phyloP scores from a whole-genome alignment of 2,113 vertebrate species.

The Grammomys surdaster region DNA sequence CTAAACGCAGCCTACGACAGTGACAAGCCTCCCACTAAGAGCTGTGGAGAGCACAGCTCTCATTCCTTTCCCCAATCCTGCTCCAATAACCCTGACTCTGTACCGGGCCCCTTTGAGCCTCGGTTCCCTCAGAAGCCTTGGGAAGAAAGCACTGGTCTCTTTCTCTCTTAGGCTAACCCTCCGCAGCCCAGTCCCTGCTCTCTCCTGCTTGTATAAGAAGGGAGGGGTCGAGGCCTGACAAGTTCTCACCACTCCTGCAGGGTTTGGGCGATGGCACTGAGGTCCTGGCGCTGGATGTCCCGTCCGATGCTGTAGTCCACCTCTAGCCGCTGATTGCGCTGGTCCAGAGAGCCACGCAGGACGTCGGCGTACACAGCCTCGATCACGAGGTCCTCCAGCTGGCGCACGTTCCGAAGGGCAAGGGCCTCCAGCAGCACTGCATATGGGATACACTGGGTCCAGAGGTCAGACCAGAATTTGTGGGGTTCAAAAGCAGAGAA shows the following conservation, averaged over 20 bases:
- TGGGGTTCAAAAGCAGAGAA: background rate
- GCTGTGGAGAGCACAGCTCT: background rate
- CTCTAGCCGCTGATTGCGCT: constrained; percentile 89
- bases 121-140: background rate
- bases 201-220: fast-evolving
- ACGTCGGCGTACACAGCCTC: constrained; percentile 89
- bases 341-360: constrained; percentile 89
- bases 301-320: constrained; percentile 98
- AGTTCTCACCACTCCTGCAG: constrained; percentile 96
- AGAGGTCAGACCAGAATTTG: background rate
- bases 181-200: background rate
- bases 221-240: background rate
- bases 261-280: constrained; percentile 95
- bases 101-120: background rate
- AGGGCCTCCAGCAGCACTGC: constrained; percentile 88
- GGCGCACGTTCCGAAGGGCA: constrained; percentile 87
- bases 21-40: background rate
- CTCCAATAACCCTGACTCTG: background rate
- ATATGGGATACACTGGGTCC: constrained; percentile 89
- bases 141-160: background rate
- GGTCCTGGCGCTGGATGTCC: constrained; percentile 96
- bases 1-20: background rate
- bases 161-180: background rate
- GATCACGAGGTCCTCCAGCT: constrained; percentile 89
- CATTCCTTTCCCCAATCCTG: background rate